Evolutionary conservation across 2,113 vertebrate genomes (phyloP).

Genomic region (Carassius auratus): DNA sequence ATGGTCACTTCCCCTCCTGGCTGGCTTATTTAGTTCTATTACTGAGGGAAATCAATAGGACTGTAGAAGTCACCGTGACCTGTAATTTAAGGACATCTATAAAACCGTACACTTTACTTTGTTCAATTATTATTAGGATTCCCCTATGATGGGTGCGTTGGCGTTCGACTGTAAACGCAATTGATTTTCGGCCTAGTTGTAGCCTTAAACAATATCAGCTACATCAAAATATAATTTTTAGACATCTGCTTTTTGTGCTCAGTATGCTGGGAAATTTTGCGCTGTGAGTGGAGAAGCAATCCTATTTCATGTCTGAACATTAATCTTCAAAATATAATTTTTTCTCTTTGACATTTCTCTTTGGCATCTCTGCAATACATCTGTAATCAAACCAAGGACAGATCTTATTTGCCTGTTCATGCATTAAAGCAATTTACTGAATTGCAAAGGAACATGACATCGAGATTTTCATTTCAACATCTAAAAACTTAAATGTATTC

Average conservation of each 20-base stretch:
- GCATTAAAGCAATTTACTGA: not conserved
- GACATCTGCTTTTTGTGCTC: slow-evolving; percentile 6
- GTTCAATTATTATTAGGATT: slow-evolving; percentile 5
- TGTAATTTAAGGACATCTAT: slow-evolving; percentile 34
- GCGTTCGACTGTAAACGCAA: not conserved
- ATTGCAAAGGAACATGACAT: not conserved
- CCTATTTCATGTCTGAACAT: slow-evolving; percentile 36
- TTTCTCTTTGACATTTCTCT: slow-evolving; percentile 1
- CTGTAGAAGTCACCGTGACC: slow-evolving; percentile 29
- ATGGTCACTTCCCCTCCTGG: slow-evolving; percentile 10
- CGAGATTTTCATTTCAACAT: not conserved
- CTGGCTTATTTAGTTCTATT: not conserved
- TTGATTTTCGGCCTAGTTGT: slow-evolving; percentile 17
- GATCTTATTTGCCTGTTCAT: not conserved
- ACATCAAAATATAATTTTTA: slow-evolving; percentile 7
- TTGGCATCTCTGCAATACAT: not conserved
- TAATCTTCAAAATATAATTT: slow-evolving; percentile 34
- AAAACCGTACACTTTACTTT: not conserved
- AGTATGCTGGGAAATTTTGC: slow-evolving; percentile 14
- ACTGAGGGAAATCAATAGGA: slow-evolving; percentile 16
- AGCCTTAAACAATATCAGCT: not conserved
- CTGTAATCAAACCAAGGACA: slow-evolving; percentile 33
- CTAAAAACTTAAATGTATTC: not conserved
- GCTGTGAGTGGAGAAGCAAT: slow-evolving; percentile 14
- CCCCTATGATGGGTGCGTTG: not conserved